Percentiles rank a stretch among this genome's conserved stretches.
These are phyloP conservation scores for Ganaspis sp. DNA, from an alignment of 1,140 invertebrate species.

Conservation along the genomic window DNA sequence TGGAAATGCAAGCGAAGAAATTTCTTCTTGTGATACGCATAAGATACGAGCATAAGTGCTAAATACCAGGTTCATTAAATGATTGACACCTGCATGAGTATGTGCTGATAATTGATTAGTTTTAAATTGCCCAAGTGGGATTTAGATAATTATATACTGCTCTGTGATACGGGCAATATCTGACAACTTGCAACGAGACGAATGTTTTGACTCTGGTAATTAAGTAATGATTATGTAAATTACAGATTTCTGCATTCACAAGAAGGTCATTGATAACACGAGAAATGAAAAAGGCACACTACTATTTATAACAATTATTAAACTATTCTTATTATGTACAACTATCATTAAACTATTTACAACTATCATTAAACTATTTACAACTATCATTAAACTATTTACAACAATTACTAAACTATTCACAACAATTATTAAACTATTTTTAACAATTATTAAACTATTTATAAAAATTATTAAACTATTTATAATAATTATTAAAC, in stretches of 20 bases:
- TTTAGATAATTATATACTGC: not conserved
- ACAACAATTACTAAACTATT: too few relatives aligned
- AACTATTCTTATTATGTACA: too few relatives aligned
- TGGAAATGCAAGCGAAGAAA: too few relatives aligned
- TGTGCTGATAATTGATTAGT: not conserved
- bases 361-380: too few relatives aligned
- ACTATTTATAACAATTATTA: too few relatives aligned
- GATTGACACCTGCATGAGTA: not conserved
- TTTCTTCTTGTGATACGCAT: too few relatives aligned
- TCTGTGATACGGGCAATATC: not conserved
- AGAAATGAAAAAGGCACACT: not conserved
- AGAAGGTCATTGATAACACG: not conserved
- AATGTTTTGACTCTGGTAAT: not conserved
- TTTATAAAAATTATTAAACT: too few relatives aligned
- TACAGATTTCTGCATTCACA: not conserved
- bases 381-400: too few relatives aligned
- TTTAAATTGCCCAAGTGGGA: slow-evolving; percentile 14
- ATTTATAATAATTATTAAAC: too few relatives aligned
- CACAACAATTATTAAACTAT: too few relatives aligned
- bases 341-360: too few relatives aligned
- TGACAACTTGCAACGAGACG: not conserved
- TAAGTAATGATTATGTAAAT: slow-evolving; percentile 19
- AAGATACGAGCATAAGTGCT: not conserved
- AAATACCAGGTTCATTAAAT: not conserved
- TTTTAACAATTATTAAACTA: too few relatives aligned